Percentiles rank a stretch among this genome's conserved stretches.
phyloP scores from a whole-genome alignment of 2,888 invertebrate species.

The Torymus texanus region DNA sequence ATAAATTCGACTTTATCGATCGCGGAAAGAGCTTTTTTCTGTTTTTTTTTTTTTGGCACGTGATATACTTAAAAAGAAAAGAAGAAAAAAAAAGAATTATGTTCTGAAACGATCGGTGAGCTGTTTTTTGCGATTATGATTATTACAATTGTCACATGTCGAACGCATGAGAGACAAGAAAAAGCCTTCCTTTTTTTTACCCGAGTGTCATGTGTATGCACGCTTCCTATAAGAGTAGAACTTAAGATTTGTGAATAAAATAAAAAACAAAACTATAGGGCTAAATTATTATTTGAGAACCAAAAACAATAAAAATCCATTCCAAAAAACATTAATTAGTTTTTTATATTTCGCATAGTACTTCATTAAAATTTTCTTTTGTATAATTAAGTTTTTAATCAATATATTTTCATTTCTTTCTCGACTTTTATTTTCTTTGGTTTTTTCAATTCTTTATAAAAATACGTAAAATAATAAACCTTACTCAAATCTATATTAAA shows the following conservation, averaged over 20 bases:
- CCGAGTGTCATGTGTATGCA: constrained; percentile 52
- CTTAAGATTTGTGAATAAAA: constrained; percentile 55
- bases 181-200: constrained; percentile 56
- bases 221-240: constrained; percentile 54
- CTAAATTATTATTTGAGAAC: constrained; percentile 28
- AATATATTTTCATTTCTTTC: too few species aligned
- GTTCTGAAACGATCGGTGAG: constrained; percentile 10
- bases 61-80: constrained; percentile 45
- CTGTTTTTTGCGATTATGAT: constrained; percentile 15
- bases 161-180: constrained; percentile 29
- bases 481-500: too few species aligned
- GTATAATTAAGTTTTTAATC: too few species aligned
- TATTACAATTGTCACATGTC: constrained; percentile 13
- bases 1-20: constrained; percentile 37
- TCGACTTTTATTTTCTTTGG: too few species aligned
- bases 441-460: too few species aligned
- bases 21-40: constrained; percentile 9
- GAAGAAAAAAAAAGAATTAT: constrained; percentile 9
- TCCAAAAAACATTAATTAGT: neutral
- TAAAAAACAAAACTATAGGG: constrained; percentile 33
- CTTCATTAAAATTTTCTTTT: too few species aligned
- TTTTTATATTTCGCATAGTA: neutral
- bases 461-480: too few species aligned
- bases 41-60: constrained; percentile 27
- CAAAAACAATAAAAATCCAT: constrained; percentile 34